phyloP scores from a whole-genome alignment of 2,113 vertebrate species.

The Origma solitaria region DNA sequence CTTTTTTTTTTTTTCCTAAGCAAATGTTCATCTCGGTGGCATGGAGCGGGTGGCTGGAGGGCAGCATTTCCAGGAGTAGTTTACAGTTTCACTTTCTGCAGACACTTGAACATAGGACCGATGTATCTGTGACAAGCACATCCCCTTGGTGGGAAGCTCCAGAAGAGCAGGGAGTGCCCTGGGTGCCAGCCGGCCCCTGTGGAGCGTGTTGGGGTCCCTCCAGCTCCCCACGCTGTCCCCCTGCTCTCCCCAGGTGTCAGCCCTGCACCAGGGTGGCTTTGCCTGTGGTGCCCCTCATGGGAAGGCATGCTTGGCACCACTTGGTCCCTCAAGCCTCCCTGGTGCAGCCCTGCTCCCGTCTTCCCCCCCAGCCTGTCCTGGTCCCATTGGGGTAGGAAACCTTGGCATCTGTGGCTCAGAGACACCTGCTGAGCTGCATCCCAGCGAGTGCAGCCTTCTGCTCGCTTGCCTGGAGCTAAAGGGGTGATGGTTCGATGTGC shows the following conservation, averaged over 20 bases:
- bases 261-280: background rate
- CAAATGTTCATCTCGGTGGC: constrained; percentile 14
- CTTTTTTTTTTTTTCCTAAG: background rate
- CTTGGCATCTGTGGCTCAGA: constrained; percentile 15
- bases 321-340: background rate
- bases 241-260: background rate
- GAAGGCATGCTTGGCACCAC: background rate
- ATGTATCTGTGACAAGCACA: constrained; percentile 79
- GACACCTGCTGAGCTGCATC: background rate
- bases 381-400: background rate
- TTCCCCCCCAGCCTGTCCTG: background rate
- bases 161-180: background rate
- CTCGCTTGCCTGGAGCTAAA: background rate
- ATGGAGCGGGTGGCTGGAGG: constrained; percentile 12
- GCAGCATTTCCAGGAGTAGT: constrained; percentile 71
- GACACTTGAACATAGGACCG: constrained; percentile 85
- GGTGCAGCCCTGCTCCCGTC: background rate
- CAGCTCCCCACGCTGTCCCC: background rate
- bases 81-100: constrained; percentile 82
- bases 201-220: background rate
- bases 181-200: background rate
- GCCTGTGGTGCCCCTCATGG: background rate
- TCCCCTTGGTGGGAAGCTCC: constrained; percentile 35
- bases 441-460: background rate
- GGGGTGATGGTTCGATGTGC: background rate